phyloP scores from a whole-genome alignment of 2,797 vertebrate species.

The Rhynchotus rufescens region DNA sequence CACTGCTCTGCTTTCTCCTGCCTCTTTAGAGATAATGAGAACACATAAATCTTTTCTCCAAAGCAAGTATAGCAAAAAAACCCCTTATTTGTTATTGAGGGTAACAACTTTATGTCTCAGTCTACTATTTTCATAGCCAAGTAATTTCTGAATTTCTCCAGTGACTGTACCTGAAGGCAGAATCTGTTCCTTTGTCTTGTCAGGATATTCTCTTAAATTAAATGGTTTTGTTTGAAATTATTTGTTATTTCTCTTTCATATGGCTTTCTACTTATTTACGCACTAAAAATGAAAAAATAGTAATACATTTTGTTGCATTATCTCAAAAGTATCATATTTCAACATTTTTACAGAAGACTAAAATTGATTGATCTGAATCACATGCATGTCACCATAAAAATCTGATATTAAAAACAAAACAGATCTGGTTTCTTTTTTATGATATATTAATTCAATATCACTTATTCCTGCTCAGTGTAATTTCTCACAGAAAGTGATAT shows the following conservation, averaged over 20 bases:
- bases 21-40: constrained; percentile 52
- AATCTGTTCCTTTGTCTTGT: background rate
- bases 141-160: background rate
- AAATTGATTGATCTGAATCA: background rate
- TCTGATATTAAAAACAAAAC: background rate
- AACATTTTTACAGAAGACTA: background rate
- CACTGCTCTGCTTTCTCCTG: constrained; percentile 42
- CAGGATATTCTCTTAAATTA: background rate
- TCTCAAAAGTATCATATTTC: background rate
- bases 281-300: background rate
- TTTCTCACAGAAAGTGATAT: background rate
- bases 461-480: background rate
- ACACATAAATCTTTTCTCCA: constrained; percentile 35
- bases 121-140: background rate
- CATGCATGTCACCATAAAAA: background rate
- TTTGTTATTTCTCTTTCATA: background rate
- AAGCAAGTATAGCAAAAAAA: background rate
- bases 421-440: background rate
- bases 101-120: background rate
- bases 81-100: background rate
- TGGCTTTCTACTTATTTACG: background rate
- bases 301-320: rapidly evolving
- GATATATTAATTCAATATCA: background rate
- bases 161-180: background rate
- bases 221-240: background rate